Evolutionary conservation across 2,797 vertebrate genomes (phyloP).

Genomic region (Fundulus diaphanus): DNA sequence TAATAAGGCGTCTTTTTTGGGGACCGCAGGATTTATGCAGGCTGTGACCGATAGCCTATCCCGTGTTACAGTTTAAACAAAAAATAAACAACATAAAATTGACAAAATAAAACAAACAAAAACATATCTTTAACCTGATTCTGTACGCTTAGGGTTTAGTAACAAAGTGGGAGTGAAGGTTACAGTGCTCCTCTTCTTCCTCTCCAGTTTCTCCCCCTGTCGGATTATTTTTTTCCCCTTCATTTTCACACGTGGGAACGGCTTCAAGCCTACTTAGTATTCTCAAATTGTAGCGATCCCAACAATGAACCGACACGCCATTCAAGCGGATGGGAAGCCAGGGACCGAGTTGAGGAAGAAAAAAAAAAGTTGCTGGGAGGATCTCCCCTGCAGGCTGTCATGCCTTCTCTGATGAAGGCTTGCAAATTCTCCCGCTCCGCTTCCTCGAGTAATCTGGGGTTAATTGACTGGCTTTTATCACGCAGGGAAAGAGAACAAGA

Average conservation of each 20-base stretch:
- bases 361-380: constrained; percentile 65
- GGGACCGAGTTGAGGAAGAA: constrained; percentile 59
- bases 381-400: constrained; percentile 60
- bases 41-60: neutral
- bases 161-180: constrained; percentile 50
- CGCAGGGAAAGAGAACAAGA: constrained; percentile 34
- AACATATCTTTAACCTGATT: constrained; percentile 5
- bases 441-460: constrained; percentile 30
- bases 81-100: neutral
- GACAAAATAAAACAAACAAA: neutral
- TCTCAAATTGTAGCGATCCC: constrained; percentile 74
- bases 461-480: constrained; percentile 50
- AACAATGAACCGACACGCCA: constrained; percentile 77
- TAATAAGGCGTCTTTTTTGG: neutral
- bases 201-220: constrained; percentile 59
- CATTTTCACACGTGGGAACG: constrained; percentile 78
- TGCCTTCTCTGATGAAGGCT: constrained; percentile 37
- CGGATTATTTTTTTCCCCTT: constrained; percentile 54
- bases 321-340: constrained; percentile 69
- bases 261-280: constrained; percentile 77
- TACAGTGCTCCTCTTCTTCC: constrained; percentile 57
- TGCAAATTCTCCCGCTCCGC: constrained; percentile 31
- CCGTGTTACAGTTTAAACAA: constrained; percentile 16
- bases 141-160: constrained; percentile 18
- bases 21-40: neutral